Conservation (phyloP, 2,113 vertebrate species). For the Redunca redunca region DNA sequence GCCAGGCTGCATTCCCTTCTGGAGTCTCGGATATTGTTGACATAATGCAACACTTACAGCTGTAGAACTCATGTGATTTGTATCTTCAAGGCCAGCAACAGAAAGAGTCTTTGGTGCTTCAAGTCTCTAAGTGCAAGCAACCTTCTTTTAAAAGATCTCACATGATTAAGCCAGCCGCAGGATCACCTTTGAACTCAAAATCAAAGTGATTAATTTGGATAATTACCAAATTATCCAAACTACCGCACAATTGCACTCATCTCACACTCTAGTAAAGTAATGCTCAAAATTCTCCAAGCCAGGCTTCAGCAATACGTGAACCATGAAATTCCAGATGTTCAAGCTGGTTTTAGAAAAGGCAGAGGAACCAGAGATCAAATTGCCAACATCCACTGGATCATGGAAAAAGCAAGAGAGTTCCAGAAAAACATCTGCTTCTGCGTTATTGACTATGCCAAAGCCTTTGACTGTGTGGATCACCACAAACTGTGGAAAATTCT, state of each 20-base stretch:
- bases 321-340: too few species aligned
- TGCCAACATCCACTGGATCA: accelerated
- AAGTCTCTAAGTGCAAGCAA: neutral
- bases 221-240: neutral
- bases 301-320: too few species aligned
- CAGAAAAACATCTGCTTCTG: too few species aligned
- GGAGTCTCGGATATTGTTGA: neutral
- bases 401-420: too few species aligned
- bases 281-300: too few species aligned
- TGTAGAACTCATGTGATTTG: neutral
- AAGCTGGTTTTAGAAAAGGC: too few species aligned
- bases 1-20: neutral
- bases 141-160: neutral
- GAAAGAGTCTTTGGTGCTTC: neutral
- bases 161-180: neutral
- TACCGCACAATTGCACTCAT: too few species aligned
- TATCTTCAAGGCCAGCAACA: neutral
- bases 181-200: neutral
- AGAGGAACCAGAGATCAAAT: too few species aligned
- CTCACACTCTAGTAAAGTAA: too few species aligned
- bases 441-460: too few species aligned
- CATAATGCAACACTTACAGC: neutral
- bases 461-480: too few species aligned
- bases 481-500: too few species aligned
- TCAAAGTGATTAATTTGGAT: neutral